These are phyloP conservation scores for Brachymystax lenok DNA, from an alignment of 2,797 vertebrate genomes.

Conservation along the genomic window DNA sequence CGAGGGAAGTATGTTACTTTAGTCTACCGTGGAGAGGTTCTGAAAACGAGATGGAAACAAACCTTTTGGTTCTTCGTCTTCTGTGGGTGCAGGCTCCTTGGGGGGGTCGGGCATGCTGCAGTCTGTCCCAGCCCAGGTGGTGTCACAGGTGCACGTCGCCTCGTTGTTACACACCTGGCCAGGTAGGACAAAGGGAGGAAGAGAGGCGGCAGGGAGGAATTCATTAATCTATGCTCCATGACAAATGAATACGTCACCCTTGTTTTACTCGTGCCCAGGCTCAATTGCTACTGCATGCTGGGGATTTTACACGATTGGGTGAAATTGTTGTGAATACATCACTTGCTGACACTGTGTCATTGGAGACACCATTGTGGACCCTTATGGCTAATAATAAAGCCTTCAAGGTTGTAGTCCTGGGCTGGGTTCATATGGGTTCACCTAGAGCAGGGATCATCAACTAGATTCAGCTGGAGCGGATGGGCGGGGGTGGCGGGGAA, in stretches of 20 bases:
- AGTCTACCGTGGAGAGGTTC: background rate
- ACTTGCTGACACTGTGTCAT: background rate
- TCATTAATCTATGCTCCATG: too few relatives aligned
- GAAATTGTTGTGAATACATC: too few relatives aligned
- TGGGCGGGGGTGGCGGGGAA: too few relatives aligned
- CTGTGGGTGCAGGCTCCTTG: slow-evolving; percentile 78
- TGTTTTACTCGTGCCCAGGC: too few relatives aligned
- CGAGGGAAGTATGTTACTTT: slow-evolving; percentile 16
- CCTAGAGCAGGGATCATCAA: too few relatives aligned
- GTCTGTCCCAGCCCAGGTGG: slow-evolving; percentile 96
- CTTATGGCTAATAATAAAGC: background rate
- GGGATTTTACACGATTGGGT: too few relatives aligned
- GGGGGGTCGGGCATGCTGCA: slow-evolving; percentile 96
- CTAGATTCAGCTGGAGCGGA: too few relatives aligned
- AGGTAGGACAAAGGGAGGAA: background rate
- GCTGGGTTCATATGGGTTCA: background rate
- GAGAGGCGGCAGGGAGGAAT: too few relatives aligned
- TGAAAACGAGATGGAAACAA: slow-evolving; percentile 76
- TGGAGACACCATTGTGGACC: background rate
- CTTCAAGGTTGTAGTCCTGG: background rate
- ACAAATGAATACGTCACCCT: too few relatives aligned
- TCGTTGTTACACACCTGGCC: slow-evolving; percentile 95
- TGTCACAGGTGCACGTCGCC: slow-evolving; percentile 93
- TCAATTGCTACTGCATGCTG: too few relatives aligned
- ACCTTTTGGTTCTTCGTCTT: slow-evolving; percentile 93